Evolutionary conservation across 2,113 vertebrate genomes (phyloP), one percentile per base, ranked within the genome.

Genomic region (Alaudala cheleensis): DNA sequence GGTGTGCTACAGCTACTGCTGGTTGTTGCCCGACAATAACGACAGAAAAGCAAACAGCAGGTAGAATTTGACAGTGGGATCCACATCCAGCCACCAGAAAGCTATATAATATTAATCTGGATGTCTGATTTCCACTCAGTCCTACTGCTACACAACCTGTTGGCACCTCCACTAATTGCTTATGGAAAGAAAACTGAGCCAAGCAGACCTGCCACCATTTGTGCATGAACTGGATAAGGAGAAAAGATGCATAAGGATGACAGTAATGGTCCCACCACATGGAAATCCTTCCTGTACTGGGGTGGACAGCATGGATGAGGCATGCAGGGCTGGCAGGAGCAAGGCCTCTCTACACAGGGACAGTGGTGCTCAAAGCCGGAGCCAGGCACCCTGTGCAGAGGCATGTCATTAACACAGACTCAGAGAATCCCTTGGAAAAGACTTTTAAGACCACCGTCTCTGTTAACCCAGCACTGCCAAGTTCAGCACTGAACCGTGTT

Each of bases 301-400:
- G 19, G 10, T 2, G 29, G 20, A 13, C 34, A 5, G 47, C 34
- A 17, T 0, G 2, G 29, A 2, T 17, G 26, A 20, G 3, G 4
- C 0, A 0, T 1, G 22, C 21, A 11, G 62, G 57, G 6, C 23
- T 14, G 42, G 58, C 64, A 25, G 26, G 7, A 25, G 10, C 0
- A 3, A 44, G 19, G 28, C 3, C 33, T 21, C 40, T 9, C 31
- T 4, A 14, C 31, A 9, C 18, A 20, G 18, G 10, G 16, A 12
- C 14, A 5, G 45, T 1, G 7, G 17, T 5, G 11, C 65, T 54
- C 23, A 39, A 23, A 53, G 39, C 1, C 0, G 31, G 16, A 64
- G 22, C 24, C 39, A 25, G 31, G n/a, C 23, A 26, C 5, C 6
- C 39, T 13, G 39, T 1, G 17, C 5, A 5, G 21, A 15, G n/a